Percentiles rank a stretch among this genome's conserved stretches.
These are phyloP conservation scores for Gymnocheta viridis DNA, from an alignment of 2,888 invertebrate genomes.

Conservation along the genomic window DNA sequence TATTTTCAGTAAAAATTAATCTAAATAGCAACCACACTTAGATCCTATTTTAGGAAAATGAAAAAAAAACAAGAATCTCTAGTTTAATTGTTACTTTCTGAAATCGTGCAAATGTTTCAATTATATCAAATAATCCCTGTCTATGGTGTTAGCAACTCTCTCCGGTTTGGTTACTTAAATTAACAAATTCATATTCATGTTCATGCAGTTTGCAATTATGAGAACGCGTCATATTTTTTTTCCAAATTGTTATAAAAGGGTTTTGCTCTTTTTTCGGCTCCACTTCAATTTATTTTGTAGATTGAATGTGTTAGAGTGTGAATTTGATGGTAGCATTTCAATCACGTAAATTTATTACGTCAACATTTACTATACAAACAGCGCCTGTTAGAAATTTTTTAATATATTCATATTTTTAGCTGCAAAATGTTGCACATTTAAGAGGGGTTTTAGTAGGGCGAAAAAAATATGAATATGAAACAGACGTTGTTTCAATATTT, in stretches of 20 bases:
- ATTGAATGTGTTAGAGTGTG: constrained; percentile 67
- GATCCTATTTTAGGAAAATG: background rate
- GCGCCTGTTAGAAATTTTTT: constrained; percentile 71
- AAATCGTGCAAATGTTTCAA: constrained; percentile 23
- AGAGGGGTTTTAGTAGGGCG: background rate
- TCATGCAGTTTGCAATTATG: constrained; percentile 50
- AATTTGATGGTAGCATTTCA: constrained; percentile 79
- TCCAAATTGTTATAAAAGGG: constrained; percentile 36
- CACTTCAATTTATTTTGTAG: constrained; percentile 33
- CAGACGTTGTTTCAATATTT: no score
- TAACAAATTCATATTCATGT: constrained; percentile 30
- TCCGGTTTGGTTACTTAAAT: constrained; percentile 6
- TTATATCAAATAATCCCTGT: constrained; percentile 12
- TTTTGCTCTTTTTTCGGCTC: constrained; percentile 20
- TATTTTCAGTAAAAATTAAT: background rate
- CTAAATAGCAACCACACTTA: background rate
- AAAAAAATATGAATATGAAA: background rate
- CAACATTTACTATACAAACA: constrained; percentile 76
- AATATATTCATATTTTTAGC: constrained; percentile 10
- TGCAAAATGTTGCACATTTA: background rate
- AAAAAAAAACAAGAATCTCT: no score
- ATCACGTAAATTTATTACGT: constrained; percentile 81
- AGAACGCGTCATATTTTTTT: constrained; percentile 12
- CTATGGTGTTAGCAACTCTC: constrained; percentile 25
- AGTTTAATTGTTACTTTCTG: constrained; percentile 2